These are phyloP conservation scores for Colaptes auratus DNA, from an alignment of 2,113 vertebrate genomes.

Conservation along the genomic window DNA sequence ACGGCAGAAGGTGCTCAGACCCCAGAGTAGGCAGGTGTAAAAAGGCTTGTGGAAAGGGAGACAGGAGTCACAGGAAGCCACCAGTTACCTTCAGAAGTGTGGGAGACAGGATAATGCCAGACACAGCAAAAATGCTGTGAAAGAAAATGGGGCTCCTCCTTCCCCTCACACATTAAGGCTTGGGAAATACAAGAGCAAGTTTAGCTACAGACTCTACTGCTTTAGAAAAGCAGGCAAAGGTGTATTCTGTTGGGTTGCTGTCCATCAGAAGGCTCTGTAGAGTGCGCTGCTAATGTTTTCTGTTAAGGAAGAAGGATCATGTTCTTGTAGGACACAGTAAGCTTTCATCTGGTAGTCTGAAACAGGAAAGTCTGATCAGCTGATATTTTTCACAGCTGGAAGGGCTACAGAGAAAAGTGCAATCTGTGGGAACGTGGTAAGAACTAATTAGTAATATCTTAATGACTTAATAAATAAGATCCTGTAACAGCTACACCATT, in stretches of 20 bases:
- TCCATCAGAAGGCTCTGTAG: neutral
- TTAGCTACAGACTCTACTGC: neutral
- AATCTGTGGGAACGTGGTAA: neutral
- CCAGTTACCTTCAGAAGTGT: neutral
- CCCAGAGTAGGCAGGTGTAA: neutral
- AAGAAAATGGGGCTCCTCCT: neutral
- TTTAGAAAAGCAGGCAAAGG: neutral
- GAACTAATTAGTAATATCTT: neutral
- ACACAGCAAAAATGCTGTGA: too few species aligned
- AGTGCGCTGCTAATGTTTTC: neutral
- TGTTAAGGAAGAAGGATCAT: neutral
- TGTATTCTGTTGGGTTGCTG: neutral
- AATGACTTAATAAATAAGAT: neutral
- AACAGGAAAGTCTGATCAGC: neutral
- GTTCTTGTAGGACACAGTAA: neutral
- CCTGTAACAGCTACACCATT: rapidly evolving
- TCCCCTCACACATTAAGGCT: neutral
- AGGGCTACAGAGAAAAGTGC: neutral
- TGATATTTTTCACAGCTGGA: neutral
- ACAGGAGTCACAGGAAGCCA: neutral
- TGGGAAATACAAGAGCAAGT: neutral
- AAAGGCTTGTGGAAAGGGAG: neutral
- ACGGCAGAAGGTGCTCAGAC: neutral
- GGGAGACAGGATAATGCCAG: too few species aligned
- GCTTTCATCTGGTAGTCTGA: neutral